Base-by-base conservation (phyloP, 2,113 vertebrate genomes). In the Rhabdomys dilectus region DNA sequence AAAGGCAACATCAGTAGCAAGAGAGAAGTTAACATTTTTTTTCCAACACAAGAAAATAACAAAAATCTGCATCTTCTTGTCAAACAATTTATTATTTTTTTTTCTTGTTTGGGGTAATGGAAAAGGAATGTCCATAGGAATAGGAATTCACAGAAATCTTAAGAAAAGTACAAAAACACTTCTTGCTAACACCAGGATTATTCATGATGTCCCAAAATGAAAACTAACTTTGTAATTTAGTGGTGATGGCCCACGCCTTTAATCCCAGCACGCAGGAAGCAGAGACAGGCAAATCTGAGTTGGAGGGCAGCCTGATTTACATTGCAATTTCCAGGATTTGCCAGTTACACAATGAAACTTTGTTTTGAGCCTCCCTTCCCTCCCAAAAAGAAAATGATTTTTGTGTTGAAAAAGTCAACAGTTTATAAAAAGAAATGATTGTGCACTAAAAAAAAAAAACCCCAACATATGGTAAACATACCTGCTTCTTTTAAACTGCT, bases 401-500 rank as follows among this genome's bases (percentile, higher is more conserved):
- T 39, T 88, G 51, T 48, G 24, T 8, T 70, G 76, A 29, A 73
- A 62, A 77, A 89, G 53, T 26, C 70, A 95, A 96, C 29, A 58
- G 21, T 29, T 45, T 22, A 34, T 45, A 62, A 24, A 94, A 91
- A 95, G 56, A 90, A 82, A 94, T 31, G 34, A 80, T 56, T 24
- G 6, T 56, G 29, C 58, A 96, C 94, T 96, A 96, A 0, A 9
- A 96, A 90, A 60, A 60, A 60, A 60, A 68, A 64, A 96, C 91
- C 48, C 48, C 48, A 51, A 89, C 76, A 51, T 31, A 96, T 0
- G 0, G 82, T 66, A 84, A 94, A 97, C 96, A 0, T 98, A 99
- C 99, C 99, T 98, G 99, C 99, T 98, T 99, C 99, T 98, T 99
- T 99, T 94, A 99, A 98, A 45, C 98, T 98, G 96, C 98, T 99